Conservation (phyloP, 2,113 vertebrate species). For the Myocastor coypus region DNA sequence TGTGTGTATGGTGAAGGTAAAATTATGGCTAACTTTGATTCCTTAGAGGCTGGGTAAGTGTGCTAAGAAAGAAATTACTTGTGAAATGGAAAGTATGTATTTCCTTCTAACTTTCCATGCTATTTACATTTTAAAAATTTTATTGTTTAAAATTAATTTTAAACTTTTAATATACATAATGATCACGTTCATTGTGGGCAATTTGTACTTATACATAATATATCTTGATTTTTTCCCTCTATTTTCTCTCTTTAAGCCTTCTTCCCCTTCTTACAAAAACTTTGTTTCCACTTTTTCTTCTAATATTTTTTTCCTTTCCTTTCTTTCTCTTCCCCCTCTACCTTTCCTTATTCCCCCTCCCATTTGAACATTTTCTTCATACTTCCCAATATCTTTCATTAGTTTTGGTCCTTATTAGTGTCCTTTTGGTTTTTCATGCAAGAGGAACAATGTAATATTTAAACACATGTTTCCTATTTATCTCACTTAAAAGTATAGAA, state of each 20-base stretch:
- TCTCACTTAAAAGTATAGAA: background rate
- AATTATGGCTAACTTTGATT: no score
- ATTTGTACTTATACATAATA: background rate
- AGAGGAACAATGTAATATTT: background rate
- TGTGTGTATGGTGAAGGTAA: no score
- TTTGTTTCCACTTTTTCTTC: background rate
- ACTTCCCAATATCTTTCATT: background rate
- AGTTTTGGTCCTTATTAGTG: background rate
- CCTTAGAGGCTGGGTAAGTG: slow-evolving; percentile 37
- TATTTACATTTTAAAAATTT: slow-evolving; percentile 2
- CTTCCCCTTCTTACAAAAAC: background rate
- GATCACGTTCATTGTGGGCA: background rate
- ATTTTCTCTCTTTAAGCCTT: no score
- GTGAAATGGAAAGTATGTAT: slow-evolving; percentile 53
- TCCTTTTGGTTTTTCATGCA: background rate
- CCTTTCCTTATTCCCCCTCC: background rate
- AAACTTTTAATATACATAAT: background rate
- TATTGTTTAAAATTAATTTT: background rate
- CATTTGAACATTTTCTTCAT: background rate
- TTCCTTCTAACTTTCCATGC: slow-evolving; percentile 25
- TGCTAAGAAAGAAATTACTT: no score
- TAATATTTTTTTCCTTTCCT: background rate
- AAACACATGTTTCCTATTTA: background rate
- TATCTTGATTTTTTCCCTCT: background rate
- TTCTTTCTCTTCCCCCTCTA: background rate